A percentile compares a stretch with the other conserved stretches of the same genome.
Conservation (phyloP, 2,797 vertebrate species). For the Tolypeutes matacus region DNA sequence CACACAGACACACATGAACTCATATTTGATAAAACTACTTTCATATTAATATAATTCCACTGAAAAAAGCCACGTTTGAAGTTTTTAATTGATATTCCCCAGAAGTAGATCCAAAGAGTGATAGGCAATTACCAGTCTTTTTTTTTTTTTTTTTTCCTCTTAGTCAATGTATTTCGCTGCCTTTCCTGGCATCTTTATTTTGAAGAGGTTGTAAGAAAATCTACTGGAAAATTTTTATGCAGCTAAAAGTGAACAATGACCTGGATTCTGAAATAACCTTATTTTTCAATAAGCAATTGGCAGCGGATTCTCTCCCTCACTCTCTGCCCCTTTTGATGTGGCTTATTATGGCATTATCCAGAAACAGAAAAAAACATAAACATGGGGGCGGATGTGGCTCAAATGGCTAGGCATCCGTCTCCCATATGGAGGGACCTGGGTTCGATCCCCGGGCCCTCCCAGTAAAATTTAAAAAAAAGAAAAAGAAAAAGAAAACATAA, state of each 20-base stretch:
- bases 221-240: constrained; percentile 58
- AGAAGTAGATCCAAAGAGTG: constrained; percentile 56
- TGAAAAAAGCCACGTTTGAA: constrained; percentile 77
- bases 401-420: no score
- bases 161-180: constrained; percentile 59
- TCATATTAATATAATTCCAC: constrained; percentile 69
- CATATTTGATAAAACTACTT: constrained; percentile 82
- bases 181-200: constrained; percentile 68
- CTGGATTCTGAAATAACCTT: constrained; percentile 59
- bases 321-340: neutral
- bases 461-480: no score
- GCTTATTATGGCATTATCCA: neutral
- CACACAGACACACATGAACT: neutral
- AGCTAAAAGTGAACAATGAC: constrained; percentile 71
- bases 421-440: no score
- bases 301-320: neutral
- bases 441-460: no score
- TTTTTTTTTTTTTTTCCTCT: neutral
- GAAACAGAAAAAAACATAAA: constrained; percentile 27
- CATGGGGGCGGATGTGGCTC: no score
- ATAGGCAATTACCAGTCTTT: constrained; percentile 62
- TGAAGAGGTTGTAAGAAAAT: constrained; percentile 65
- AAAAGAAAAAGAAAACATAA: no score
- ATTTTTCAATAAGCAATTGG: neutral
- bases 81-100: constrained; percentile 74